Evolutionary conservation across 2,113 vertebrate genomes (phyloP), one percentile per base, ranked within the genome.

Genomic region (Pseudorhombus dupliciocellatus): DNA sequence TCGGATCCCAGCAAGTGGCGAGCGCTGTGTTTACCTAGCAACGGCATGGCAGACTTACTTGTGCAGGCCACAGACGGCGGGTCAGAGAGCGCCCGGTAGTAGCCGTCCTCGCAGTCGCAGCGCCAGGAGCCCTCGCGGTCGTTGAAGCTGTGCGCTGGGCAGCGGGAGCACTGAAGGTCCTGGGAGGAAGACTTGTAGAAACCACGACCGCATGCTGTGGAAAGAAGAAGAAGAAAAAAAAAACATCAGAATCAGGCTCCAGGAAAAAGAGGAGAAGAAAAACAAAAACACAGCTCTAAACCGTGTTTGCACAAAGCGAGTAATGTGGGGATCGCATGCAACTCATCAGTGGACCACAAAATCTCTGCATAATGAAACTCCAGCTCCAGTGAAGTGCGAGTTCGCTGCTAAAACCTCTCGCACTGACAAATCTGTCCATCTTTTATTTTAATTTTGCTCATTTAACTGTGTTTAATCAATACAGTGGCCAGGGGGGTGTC

Each of bases 111-210:
- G 66, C 98, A 99, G 72, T 99, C 96, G 14, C 98, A 99, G 86
- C 95, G 94, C 82, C 96, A 96, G 65, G 97, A 97, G 77, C 98
- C 98, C 89, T 99, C 97, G 50, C 93, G 93, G 91, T 98, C 96
- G 59, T 95, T 98, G 89, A 96, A 97, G 88, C 97, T 98, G 91
- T 98, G 98, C 26, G 93, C 94, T 1, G 98, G 98, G 72, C 98
- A 98, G 20, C 97, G 96, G 60, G 98, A 98, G 68, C 97, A 98
- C 88, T 98, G 97, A 15, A 98, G 95, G 89, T 99, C 98, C 94
- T 98, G 98, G n/a, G 97, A 99, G 50, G 96, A 98, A 40, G 96
- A 98, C 92, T 99, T 99, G 94, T 98, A 99, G 95, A 98, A 98
- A 53, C 97, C 96, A 65, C 96, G 96, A 11, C 96, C 95, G 77